Conservation (phyloP, 2,113 vertebrate species). For the Oceanodroma tethys region DNA sequence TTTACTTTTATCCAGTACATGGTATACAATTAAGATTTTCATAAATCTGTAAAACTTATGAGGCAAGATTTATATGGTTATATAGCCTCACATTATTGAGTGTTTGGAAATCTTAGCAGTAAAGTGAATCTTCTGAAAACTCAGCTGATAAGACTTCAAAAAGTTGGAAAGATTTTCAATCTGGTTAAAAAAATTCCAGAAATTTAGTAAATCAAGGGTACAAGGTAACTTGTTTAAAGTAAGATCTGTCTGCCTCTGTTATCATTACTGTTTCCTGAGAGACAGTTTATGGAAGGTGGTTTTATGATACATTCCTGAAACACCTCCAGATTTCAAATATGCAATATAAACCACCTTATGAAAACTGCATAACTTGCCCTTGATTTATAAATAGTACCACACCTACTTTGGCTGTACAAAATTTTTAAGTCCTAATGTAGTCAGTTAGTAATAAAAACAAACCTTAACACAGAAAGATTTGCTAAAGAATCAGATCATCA, state of each 20-base stretch:
- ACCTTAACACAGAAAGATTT: constrained; percentile 26
- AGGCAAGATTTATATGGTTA: neutral
- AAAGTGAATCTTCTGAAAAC: constrained; percentile 52
- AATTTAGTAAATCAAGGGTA: constrained; percentile 63
- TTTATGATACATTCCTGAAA: constrained; percentile 82
- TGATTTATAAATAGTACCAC: constrained; percentile 71
- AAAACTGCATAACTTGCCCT: constrained; percentile 68
- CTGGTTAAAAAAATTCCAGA: constrained; percentile 54
- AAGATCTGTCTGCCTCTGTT: constrained; percentile 68
- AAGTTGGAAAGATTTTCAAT: constrained; percentile 50
- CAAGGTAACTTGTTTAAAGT: constrained; percentile 68
- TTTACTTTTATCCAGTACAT: neutral
- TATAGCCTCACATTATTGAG: neutral
- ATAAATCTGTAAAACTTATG: neutral
- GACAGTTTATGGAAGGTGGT: constrained; percentile 77
- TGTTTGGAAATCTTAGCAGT: neutral
- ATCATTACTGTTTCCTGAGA: constrained; percentile 75
- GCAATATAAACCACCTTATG: constrained; percentile 74
- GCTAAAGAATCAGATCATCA: neutral
- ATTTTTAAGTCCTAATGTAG: constrained; percentile 44
- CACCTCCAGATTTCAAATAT: constrained; percentile 78
- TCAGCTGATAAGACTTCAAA: constrained; percentile 67
- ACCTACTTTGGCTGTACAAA: constrained; percentile 51
- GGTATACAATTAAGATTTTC: neutral
- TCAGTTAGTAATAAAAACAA: constrained; percentile 39